A percentile compares a stretch with the other conserved stretches of the same genome.
These are phyloP conservation scores for Mercenaria mercenaria DNA, from an alignment of 1,140 invertebrate species.

Conservation along the genomic window DNA sequence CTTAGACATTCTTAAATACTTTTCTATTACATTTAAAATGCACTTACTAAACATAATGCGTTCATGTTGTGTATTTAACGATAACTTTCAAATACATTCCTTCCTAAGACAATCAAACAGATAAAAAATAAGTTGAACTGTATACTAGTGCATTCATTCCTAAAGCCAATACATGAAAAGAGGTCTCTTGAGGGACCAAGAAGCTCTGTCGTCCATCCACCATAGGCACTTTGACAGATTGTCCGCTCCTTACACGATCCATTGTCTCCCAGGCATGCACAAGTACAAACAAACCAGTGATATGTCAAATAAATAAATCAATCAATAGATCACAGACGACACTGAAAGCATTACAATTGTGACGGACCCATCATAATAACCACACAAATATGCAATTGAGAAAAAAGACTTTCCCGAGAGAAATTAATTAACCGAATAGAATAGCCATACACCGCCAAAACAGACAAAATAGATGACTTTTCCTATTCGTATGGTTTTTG, in stretches of 20 bases:
- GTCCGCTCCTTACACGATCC: constrained; percentile 6
- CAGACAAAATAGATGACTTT: constrained; percentile 27
- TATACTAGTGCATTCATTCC: too few species aligned
- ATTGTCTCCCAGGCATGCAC: constrained; percentile 33
- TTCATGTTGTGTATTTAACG: too few species aligned
- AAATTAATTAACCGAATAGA: constrained; percentile 50
- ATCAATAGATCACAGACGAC: constrained; percentile 53
- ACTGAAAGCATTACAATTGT: constrained; percentile 51
- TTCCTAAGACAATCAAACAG: too few species aligned
- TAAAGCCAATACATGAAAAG: too few species aligned
- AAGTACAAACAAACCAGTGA: constrained; percentile 42
- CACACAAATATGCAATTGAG: constrained; percentile 49
- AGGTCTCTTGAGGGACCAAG: neutral
- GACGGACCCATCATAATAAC: constrained; percentile 26
- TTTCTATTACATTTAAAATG: too few species aligned
- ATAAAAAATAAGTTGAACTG: too few species aligned
- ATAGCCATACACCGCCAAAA: neutral
- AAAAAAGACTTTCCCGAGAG: constrained; percentile 34
- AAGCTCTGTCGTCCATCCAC: constrained; percentile 38
- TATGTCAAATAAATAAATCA: constrained; percentile 67
- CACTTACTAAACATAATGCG: too few species aligned
- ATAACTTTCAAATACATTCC: too few species aligned
- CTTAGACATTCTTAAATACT: too few species aligned
- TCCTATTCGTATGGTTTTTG: constrained; percentile 14
- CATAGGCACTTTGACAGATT: constrained; percentile 34